Evolutionary conservation across 2,797 vertebrate species (phyloP), one percentile per base, ranked within the genome.

Genomic region (Dallia pectoralis): DNA sequence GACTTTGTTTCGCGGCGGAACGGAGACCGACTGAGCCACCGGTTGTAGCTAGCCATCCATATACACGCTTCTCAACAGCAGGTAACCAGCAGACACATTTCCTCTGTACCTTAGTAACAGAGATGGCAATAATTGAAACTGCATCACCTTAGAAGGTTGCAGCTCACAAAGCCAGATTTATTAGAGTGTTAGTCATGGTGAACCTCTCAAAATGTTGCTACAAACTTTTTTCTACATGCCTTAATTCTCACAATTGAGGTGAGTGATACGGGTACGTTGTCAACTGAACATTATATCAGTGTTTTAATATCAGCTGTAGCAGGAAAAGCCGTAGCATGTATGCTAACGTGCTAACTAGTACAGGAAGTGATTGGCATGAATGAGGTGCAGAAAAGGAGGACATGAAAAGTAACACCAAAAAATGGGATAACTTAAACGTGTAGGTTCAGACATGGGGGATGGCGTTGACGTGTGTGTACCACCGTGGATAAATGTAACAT

Each of bases 361-460:
- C 83, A 85, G 93, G 92, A 93, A 93, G 92, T 92, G 89, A 85
- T 78, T 85, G 82, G 87, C 74, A 75, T 89, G 81, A 91, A 89
- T 87, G 86, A 88, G 85, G 74, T 79, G 82, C 70, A 81, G 72
- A 77, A 75, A 77, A 68, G 67, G 36, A 15, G 69, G 36, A 27
- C 40, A 14, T 6, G 27, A 25, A 22, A 32, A 30, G 51, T 36
- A 44, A 62, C 18, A 19, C 27, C 5, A 16, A n/a, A 49, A 22
- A n/a, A 63, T 9, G 4, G 27, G 8, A 72, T 30, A 8, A 30
- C 11, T 48, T 47, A 1, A 33, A 40, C 3, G 1, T 4, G 12
- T 19, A 30, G 9, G 53, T 30, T n/a, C 2, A 27, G 66, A 44
- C n/a, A 0, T n/a, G 33, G 29, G 1, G 1, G 8, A 12, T 44